These are phyloP conservation scores for Ageneiosus marmoratus DNA, from an alignment of 2,113 vertebrate species.

Conservation along the genomic window DNA sequence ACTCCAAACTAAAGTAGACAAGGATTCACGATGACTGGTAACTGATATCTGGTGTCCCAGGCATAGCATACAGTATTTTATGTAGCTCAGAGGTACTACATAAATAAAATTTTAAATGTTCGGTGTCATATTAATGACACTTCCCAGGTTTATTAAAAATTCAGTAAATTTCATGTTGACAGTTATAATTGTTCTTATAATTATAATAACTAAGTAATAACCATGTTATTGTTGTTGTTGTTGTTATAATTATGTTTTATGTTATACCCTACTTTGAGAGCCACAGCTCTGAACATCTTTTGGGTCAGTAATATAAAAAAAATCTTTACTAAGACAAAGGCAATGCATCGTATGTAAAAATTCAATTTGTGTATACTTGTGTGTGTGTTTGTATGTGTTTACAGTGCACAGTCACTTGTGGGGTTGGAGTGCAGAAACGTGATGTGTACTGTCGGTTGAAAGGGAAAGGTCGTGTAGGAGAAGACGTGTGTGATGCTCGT, in stretches of 20 bases:
- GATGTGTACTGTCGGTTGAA: slow-evolving; percentile 81
- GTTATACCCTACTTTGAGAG: neutral
- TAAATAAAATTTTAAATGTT: neutral
- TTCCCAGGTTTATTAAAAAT: neutral
- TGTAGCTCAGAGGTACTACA: too few species aligned
- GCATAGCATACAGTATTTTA: too few species aligned
- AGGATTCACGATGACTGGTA: too few species aligned
- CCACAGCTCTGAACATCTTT: neutral
- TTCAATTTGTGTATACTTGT: neutral
- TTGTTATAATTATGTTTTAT: neutral
- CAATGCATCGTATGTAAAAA: neutral
- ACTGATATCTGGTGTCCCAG: too few species aligned
- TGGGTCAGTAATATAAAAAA: neutral
- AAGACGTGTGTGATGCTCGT: slow-evolving; percentile 66
- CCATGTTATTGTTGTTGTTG: neutral
- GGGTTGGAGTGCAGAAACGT: slow-evolving; percentile 79
- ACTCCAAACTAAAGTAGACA: too few species aligned
- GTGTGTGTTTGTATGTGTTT: slow-evolving; percentile 32
- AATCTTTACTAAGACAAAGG: neutral
- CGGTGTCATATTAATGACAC: neutral
- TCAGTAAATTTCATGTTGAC: neutral
- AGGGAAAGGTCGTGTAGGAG: slow-evolving; percentile 72
- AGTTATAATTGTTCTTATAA: neutral
- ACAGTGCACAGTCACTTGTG: slow-evolving; percentile 89
- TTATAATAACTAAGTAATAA: neutral